Conservation (phyloP, 30 jellyfish, hydroid and myxozoan genomes). For the Turritopsis rubra region DNA sequence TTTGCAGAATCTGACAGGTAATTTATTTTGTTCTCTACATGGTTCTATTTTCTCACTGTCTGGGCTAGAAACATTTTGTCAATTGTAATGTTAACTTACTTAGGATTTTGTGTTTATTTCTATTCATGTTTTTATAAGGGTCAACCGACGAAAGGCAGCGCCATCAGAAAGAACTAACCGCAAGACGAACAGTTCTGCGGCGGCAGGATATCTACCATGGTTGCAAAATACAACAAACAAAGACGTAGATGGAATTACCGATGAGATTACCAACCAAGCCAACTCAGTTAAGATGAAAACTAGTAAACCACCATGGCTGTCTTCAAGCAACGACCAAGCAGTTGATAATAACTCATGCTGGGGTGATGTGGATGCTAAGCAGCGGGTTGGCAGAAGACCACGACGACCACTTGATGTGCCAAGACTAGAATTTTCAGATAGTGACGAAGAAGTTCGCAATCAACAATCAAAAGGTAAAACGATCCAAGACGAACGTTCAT, state of each 20-base stretch:
- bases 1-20: conserved; percentile 2
- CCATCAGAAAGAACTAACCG: background rate
- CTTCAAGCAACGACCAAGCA: background rate
- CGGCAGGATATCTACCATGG: background rate
- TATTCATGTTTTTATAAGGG: background rate
- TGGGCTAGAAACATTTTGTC: too few relatives aligned
- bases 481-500: background rate
- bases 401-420: background rate
- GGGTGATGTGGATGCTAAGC: background rate
- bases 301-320: background rate
- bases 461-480: background rate
- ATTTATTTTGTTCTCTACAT: background rate
- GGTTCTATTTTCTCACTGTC: background rate
- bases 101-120: too few relatives aligned
- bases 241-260: background rate
- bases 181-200: background rate
- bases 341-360: background rate
- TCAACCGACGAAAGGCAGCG: background rate
- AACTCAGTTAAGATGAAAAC: background rate
- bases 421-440: background rate
- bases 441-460: background rate
- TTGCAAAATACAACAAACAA: background rate
- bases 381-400: background rate
- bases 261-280: background rate
- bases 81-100: too few relatives aligned